Evolutionary conservation across 2,113 vertebrate species (phyloP), one percentile per base, ranked within the genome.

Genomic region (Melospiza georgiana): DNA sequence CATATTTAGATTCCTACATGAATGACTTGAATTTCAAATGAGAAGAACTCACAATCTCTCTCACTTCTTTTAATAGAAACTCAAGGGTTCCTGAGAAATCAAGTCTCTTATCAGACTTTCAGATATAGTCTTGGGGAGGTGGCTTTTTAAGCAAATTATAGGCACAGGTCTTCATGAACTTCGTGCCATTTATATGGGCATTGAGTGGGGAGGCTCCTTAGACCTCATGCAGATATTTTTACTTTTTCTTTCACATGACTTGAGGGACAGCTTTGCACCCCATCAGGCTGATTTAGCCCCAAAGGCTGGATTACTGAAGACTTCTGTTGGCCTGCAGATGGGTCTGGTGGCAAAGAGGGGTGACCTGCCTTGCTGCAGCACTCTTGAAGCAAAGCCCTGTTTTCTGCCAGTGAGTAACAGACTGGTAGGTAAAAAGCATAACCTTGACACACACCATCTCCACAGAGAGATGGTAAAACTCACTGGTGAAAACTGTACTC

Each of bases 21-120:
- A 91, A 87, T 7, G 8, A 27, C 58, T 74, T 95, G 78, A 84
- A 83, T 95, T 91, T 85, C 55, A 74, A 74, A 88, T 33, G 27
- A 90, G 11, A 18, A 49, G 52, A 79, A 57, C 58, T 83, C 46
- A 43, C 24, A 74, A 5, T 63, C 55, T 94, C 68, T 75, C 62
- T 84, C 31, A 22, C 16, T 63, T 74, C 43, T 90, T 94, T 97
- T 83, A 76, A 83, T 1, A 89, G 81, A 66, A 94, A 76, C 67
- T 59, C 51, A 59, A 55, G 16, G 3, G 49, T 37, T 93, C 78
- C 57, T 87, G 57, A 63, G 44, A 82, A 94, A 51, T 46, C 57
- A 59, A 79, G 10, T 30, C 18, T 83, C 79, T 74, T 68, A 91
- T 91, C 75, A 66, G 83, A 51, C 31, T 69, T 67, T 31, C 35